Evolutionary conservation across 64 coral and sea anemone genomes (phyloP).

Genomic region (Dendrophyllia cribrosa): DNA sequence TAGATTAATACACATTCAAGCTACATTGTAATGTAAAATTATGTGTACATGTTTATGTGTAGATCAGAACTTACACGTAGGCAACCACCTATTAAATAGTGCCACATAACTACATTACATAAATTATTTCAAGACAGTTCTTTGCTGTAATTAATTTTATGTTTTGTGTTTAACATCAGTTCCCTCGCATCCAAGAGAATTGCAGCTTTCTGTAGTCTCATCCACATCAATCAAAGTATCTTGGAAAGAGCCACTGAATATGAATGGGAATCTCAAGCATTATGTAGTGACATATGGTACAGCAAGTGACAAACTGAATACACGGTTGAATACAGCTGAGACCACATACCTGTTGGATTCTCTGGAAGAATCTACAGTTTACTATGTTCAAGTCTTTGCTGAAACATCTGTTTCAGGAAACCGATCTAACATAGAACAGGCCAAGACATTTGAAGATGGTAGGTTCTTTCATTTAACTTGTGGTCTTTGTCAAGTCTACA

Average conservation of each 20-base stretch:
- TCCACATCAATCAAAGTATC: constrained; percentile 6
- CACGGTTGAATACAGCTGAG: too few species aligned
- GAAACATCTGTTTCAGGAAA: constrained; percentile 34
- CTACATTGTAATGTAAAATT: too few species aligned
- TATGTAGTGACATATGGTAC: constrained; percentile 39
- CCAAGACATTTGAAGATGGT: constrained; percentile 54
- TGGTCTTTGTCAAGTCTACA: background rate
- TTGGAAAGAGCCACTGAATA: constrained; percentile 5
- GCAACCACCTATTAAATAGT: too few species aligned
- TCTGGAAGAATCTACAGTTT: constrained; percentile 41
- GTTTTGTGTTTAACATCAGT: background rate
- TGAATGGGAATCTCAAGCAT: constrained; percentile 23
- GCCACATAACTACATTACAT: too few species aligned
- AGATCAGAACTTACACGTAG: too few species aligned
- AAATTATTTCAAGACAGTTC: too few species aligned
- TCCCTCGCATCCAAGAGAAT: constrained; percentile 12
- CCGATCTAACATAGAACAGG: background rate
- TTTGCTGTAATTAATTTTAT: too few species aligned
- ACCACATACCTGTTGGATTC: background rate
- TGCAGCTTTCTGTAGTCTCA: background rate
- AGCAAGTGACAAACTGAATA: background rate
- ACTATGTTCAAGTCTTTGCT: constrained; percentile 33
- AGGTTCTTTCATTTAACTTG: background rate
- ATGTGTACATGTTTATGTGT: too few species aligned
- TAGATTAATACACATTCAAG: too few species aligned